A percentile compares a stretch with the other conserved stretches of the same genome.
Evolutionary conservation across 2,888 invertebrate species (phyloP).

Genomic region (Lasioglossum malachurum): DNA sequence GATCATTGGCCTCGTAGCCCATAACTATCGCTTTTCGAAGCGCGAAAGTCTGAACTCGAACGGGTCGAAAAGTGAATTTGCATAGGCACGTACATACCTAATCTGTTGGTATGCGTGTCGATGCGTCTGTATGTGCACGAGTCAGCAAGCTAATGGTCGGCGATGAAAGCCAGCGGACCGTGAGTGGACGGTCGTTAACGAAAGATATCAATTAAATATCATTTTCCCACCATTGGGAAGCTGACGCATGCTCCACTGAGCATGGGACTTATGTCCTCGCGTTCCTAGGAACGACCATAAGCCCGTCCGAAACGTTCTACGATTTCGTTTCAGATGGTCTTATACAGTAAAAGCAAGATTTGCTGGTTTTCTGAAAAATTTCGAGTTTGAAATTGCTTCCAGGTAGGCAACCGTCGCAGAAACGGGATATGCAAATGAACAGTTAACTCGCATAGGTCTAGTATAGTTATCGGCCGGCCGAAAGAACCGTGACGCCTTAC

Average conservation of each 20-base stretch:
- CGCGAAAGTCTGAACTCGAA: conserved; percentile 1
- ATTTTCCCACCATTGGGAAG: conserved; percentile 21
- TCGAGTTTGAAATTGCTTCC: conserved; percentile 38
- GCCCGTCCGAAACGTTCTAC: not conserved
- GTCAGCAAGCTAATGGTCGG: conserved; percentile 2
- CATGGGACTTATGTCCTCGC: conserved; percentile 13
- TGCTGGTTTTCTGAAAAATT: not conserved
- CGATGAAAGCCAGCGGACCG: conserved; percentile 30
- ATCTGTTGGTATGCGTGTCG: not conserved
- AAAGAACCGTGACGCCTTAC: conserved; percentile 57
- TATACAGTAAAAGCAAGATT: not conserved
- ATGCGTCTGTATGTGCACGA: not conserved
- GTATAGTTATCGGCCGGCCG: conserved; percentile 45
- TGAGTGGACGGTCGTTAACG: conserved; percentile 8
- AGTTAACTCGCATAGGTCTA: conserved; percentile 61
- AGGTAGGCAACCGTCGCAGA: conserved; percentile 61
- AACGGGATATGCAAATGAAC: conserved; percentile 75
- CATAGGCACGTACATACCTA: conserved; percentile 15
- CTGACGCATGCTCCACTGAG: conserved; percentile 38
- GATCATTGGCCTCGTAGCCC: conserved; percentile 27
- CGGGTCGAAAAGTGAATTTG: conserved; percentile 53
- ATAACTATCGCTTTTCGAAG: conserved; percentile 50
- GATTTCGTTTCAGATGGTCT: not conserved
- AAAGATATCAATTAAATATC: conserved; percentile 55
- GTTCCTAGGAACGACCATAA: conserved; percentile 10